Base-by-base conservation (phyloP, 2,113 vertebrate species). In the Cricetomys ansorgei region DNA sequence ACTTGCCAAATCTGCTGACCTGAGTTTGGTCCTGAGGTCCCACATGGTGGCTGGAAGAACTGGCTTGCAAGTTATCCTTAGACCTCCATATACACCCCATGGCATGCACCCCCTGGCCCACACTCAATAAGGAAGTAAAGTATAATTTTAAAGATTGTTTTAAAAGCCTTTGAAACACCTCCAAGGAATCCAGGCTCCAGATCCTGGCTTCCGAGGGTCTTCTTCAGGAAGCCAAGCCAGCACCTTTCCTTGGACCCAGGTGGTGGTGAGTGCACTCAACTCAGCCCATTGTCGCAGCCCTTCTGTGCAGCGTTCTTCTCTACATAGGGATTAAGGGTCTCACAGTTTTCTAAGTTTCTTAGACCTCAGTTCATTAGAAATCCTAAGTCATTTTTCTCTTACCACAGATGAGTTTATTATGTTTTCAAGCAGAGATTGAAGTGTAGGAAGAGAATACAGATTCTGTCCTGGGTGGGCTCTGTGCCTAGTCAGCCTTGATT, bases 361-460 rank as follows among this genome's bases (percentile, higher is more conserved):
- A 83, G 48, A 57, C 40, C 43, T 43, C 57, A 16, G 17, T 40
- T 48, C 13, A 81, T 89, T 72, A 57, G 90, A 91, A 89, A 77
- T 65, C 45, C 80, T 75, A 72, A 72, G 55, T 50, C 55, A 57
- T 16, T 29, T 84, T 81, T 81, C 70, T 27, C 5, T 45, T 25
- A 62, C 73, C 81, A 92, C n/a, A 84, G 81, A 89, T 21, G 48
- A 77, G 59, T 81, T 53, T 81, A 86, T 77, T 9, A 6, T 97
- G 29, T 93, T 88, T 94, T 92, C 40, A 85, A 86, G 34, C 25
- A 77, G 84, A 92, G 59, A 65, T 48, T 93, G 37, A 64, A 34
- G 40, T 87, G 50, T 64, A 89, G 75, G 50, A 43, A 79, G 94
- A 86, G 48, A 73, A 92, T 50, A 11, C 55, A 34, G 67, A 62